Percentiles rank a stretch among this genome's conserved stretches.
phyloP scores from a whole-genome alignment of 2,797 vertebrate species.

The Lophius americanus region DNA sequence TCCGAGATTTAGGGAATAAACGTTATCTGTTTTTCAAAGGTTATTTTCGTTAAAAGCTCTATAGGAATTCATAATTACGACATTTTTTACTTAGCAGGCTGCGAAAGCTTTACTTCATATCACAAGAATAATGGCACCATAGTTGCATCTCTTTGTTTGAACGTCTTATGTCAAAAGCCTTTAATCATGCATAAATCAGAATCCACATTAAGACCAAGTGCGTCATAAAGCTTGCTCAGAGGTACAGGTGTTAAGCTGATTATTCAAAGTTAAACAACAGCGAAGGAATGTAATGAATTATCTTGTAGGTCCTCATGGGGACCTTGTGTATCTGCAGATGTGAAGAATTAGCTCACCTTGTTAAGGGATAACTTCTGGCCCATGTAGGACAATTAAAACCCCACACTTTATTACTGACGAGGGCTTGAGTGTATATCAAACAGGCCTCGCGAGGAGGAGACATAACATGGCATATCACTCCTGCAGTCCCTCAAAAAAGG shows the following conservation, averaged over 20 bases:
- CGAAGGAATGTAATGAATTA: background rate
- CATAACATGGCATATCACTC: conserved; percentile 55
- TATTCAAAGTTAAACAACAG: background rate
- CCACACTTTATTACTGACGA: conserved; percentile 49
- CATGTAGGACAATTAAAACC: conserved; percentile 53
- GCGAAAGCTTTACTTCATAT: no score
- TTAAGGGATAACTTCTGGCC: conserved; percentile 25
- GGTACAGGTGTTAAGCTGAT: no score
- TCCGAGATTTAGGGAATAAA: conserved; percentile 17
- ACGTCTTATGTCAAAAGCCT: no score
- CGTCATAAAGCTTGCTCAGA: background rate
- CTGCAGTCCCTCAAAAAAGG: conserved; percentile 58
- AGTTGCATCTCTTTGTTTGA: no score
- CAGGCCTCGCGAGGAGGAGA: conserved; percentile 52
- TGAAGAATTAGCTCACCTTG: conserved; percentile 38
- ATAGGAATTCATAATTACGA: no score
- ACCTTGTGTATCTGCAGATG: conserved; percentile 24
- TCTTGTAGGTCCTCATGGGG: background rate
- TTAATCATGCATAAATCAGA: no score
- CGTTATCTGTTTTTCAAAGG: background rate
- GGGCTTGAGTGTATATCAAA: conserved; percentile 45
- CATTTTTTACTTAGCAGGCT: no score
- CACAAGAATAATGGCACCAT: no score
- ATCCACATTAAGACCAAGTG: background rate
- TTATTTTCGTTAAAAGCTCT: no score